phyloP scores from a whole-genome alignment of 1,140 invertebrate species.

The Phymastichus coffea region DNA sequence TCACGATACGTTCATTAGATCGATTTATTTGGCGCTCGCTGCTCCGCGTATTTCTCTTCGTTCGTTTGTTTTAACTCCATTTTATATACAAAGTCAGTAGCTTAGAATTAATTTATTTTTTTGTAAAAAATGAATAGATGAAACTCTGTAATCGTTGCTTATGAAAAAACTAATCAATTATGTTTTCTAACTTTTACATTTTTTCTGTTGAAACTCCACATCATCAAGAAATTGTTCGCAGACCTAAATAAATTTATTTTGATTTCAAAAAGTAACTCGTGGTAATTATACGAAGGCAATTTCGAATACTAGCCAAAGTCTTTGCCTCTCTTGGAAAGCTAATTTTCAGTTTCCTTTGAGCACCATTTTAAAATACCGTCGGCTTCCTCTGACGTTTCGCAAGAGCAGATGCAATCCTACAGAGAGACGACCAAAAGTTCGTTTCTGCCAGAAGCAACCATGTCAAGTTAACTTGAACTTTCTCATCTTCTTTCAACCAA shows the following conservation, averaged over 20 bases:
- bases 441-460: not conserved
- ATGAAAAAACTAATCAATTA: too few species aligned
- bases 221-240: too few species aligned
- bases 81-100: too few species aligned
- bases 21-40: not conserved
- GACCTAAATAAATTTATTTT: too few species aligned
- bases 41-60: not conserved
- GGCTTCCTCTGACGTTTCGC: not conserved
- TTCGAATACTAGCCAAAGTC: not conserved
- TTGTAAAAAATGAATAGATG: not conserved
- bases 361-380: not conserved
- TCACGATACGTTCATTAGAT: too few species aligned
- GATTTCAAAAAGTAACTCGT: too few species aligned
- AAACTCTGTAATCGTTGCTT: not conserved
- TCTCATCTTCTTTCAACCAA: not conserved
- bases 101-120: too few species aligned
- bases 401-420: not conserved
- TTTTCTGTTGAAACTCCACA: too few species aligned
- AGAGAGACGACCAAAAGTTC: not conserved
- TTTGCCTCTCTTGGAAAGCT: not conserved
- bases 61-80: too few species aligned
- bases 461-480: not conserved
- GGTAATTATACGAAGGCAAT: not conserved
- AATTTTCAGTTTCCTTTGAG: slow-evolving; percentile 8
- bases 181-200: too few species aligned